Base-by-base conservation (phyloP, 37 sponge, comb jelly and placozoan genomes). In the Oopsacas minuta region DNA sequence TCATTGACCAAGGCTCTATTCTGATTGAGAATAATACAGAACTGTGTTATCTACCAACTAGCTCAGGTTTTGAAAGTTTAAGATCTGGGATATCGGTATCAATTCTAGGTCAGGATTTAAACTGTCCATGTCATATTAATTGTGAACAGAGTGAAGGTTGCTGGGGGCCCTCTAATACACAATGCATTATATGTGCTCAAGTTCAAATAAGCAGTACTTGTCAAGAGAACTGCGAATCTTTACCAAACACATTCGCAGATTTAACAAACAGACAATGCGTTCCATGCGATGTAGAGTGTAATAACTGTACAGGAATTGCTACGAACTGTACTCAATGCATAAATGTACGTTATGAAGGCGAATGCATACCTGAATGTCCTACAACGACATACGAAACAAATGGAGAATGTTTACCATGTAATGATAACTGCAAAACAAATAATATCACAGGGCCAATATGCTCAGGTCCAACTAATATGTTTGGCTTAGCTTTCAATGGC, bases 41-140 rank as follows among this genome's bases (percentile, higher is more conserved):
- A 5, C 28, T 61, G 75, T 61, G 75, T 34, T 61, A 61, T 61
- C 75, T 61, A n/a, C 75, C 75, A 61, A 61, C 75, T 32, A 61
- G 7, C 1, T 10, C 75, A 61, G 75, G 75, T 3, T 61, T 61
- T 25, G 49, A 42, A 17, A 42, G 49, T 42, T 17, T 42, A 8
- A 15, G 12, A 42, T 15, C 49, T 17, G 49, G 49, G 15, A 42
- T 42, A 17, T 15, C 8, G 49, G 12, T 42, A 8, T 17, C 20
- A 61, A 61, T 61, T 61, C 75, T 25, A n/a, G 30, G 20, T 20
- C 75, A 61, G 30, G 28, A n/a, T 61, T 5, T 34, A 10, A 61
- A 61, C 75, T 61, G 75, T n/a, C 75, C 75, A 25, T 61, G 75
- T 34, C 28, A 61, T 61, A 25, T 3, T 61, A 10, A 5, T 5